A percentile compares a stretch with the other conserved stretches of the same genome.
These are phyloP conservation scores for Tuta absoluta DNA, from an alignment of 2,888 invertebrate species.

Conservation along the genomic window DNA sequence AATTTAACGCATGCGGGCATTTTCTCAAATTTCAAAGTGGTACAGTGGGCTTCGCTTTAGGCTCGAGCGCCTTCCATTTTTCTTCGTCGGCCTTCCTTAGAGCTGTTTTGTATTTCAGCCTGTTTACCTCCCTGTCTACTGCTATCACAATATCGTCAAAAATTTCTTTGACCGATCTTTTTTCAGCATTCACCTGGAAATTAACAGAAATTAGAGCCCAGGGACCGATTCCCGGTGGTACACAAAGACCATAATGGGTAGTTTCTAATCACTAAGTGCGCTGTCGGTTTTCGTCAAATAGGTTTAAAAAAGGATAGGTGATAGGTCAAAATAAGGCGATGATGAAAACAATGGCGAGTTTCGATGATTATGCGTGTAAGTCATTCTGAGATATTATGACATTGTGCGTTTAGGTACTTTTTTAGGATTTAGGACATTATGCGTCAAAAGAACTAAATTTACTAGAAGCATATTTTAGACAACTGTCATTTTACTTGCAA, in stretches of 20 bases:
- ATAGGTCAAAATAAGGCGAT: not conserved
- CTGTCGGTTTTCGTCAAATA: no score
- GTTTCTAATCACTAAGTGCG: no score
- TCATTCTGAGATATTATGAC: no score
- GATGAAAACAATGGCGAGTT: no score
- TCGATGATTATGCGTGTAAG: no score
- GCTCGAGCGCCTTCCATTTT: not conserved
- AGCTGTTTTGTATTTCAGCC: not conserved
- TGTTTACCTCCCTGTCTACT: not conserved
- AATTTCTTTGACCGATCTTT: not conserved
- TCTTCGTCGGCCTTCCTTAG: not conserved
- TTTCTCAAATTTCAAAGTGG: not conserved
- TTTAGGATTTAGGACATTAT: no score
- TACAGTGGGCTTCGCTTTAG: not conserved
- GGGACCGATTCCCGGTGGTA: not conserved
- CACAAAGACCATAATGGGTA: not conserved
- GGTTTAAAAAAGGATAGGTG: no score
- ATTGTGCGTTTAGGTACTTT: no score
- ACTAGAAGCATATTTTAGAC: no score
- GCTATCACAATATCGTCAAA: not conserved
- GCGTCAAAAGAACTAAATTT: no score
- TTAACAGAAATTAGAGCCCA: not conserved
- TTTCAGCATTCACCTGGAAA: conserved; percentile 4
- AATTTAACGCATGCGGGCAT: not conserved
- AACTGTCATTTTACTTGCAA: no score